phyloP scores from a whole-genome alignment of 64 coral and sea anemone genomes.

The Pocillopora verrucosa region DNA sequence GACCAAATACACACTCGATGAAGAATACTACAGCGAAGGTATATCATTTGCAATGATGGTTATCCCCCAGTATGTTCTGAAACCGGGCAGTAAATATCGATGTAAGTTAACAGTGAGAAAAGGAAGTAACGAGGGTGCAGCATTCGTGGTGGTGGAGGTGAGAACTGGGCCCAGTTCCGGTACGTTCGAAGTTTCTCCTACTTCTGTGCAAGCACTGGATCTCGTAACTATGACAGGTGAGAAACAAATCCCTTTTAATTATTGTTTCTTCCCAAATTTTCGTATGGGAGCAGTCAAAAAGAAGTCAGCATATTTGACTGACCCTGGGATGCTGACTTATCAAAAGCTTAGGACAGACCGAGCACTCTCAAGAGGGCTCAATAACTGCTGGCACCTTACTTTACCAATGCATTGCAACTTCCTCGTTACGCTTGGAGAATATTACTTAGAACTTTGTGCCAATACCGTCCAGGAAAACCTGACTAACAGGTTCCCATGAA shows the following conservation, averaged over 20 bases:
- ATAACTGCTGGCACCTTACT: too few species aligned
- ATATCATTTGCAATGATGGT: background rate
- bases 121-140: background rate
- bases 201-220: background rate
- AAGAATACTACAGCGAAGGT: background rate
- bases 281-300: too few species aligned
- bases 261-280: too few species aligned
- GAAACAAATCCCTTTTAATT: background rate
- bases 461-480: too few species aligned
- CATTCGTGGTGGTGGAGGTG: slow-evolving; percentile 6
- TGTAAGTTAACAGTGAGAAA: slow-evolving; percentile 19
- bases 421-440: too few species aligned
- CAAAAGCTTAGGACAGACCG: too few species aligned
- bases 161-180: slow-evolving; percentile 2
- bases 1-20: background rate
- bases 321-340: too few species aligned
- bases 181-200: background rate
- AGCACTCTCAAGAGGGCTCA: too few species aligned
- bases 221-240: background rate
- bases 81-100: slow-evolving; percentile 18
- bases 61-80: background rate
- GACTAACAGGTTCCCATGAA: too few species aligned
- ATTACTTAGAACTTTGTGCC: too few species aligned
- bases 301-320: too few species aligned
- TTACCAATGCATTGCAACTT: too few species aligned